A percentile compares a stretch with the other conserved stretches of the same genome.
phyloP scores from a whole-genome alignment of 1,140 invertebrate genomes.

The Trachymyrmex cornetzi region DNA sequence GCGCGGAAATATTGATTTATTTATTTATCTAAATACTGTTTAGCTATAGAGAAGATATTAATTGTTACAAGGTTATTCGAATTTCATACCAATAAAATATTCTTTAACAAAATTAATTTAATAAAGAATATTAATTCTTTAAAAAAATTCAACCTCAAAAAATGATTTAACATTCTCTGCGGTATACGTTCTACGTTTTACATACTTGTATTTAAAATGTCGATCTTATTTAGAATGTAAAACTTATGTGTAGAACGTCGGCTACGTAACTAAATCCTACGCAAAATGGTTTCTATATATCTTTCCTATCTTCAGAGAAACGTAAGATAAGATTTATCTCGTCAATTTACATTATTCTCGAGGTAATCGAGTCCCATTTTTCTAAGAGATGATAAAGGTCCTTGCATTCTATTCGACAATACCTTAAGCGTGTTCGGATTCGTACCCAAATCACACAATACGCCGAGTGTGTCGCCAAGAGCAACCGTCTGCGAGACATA shows the following conservation, averaged over 20 bases:
- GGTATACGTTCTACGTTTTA: background rate
- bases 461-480: slow-evolving; percentile 40
- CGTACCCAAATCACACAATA: slow-evolving; percentile 50
- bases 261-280: slow-evolving; percentile 21
- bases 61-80: no score
- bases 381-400: slow-evolving; percentile 47
- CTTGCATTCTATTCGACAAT: slow-evolving; percentile 52
- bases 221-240: slow-evolving; percentile 29
- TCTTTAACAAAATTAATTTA: no score
- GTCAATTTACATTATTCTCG: slow-evolving; percentile 56
- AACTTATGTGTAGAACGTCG: slow-evolving; percentile 30
- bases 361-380: slow-evolving; percentile 50
- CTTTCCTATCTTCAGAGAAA: slow-evolving; percentile 41
- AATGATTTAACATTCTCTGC: no score
- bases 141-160: no score
- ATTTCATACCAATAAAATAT: no score
- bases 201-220: slow-evolving; percentile 1
- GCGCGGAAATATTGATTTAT: no score
- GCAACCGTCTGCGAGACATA: slow-evolving; percentile 53
- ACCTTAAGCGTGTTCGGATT: slow-evolving; percentile 34
- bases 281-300: slow-evolving; percentile 46
- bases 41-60: no score
- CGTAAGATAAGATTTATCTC: slow-evolving; percentile 50
- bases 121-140: no score
- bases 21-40: no score